Evolutionary conservation across 2,113 vertebrate species (phyloP), one percentile per base, ranked within the genome.

Genomic region (Prolemur simus): DNA sequence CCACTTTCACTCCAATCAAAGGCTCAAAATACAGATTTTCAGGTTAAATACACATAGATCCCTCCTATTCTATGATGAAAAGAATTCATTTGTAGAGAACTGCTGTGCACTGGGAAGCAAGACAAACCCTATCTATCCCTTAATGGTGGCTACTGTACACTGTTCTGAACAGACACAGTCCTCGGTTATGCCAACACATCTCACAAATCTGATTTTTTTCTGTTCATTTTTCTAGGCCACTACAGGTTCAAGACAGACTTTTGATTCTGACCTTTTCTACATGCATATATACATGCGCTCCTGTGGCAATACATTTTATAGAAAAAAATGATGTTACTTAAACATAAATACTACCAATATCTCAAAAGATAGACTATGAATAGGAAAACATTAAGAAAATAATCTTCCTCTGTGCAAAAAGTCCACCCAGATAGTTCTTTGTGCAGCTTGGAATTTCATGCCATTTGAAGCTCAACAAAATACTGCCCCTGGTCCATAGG

Each of bases 371-470:
- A 82, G 15, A 87, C 23, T 27, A 5, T 91, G 18, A 88, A 45
- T 89, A 52, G 27, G n/a, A 92, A 93, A 45, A 95, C 4, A 90
- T 88, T 81, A 90, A 49, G 52, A 89, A 94, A 96, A 89, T 71
- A 45, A n/a, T 34, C 87, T 39, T 56, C 32, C 32, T 90, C 34
- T 88, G 18, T 93, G 25, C 15, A 87, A 83, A 21, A n/a, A 32
- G 47, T 96, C 17, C 34, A 97, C 21, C 63, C 87, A 90, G 12
- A 56, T 78, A 29, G 3, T 71, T 83, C 52, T 92, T 84, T 42
- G 20, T 96, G 42, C 21, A 92, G 3, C 60, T 91, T 52, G n/a
- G 7, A 77, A 91, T 94, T 76, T 68, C 80, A 13, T 60, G 27
- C 21, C 45, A 89, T 42, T 83, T 93, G 60, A 91, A 89, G 32